Evolutionary conservation across 2,113 vertebrate species (phyloP).

Genomic region (Anarhynchus alexandrinus): DNA sequence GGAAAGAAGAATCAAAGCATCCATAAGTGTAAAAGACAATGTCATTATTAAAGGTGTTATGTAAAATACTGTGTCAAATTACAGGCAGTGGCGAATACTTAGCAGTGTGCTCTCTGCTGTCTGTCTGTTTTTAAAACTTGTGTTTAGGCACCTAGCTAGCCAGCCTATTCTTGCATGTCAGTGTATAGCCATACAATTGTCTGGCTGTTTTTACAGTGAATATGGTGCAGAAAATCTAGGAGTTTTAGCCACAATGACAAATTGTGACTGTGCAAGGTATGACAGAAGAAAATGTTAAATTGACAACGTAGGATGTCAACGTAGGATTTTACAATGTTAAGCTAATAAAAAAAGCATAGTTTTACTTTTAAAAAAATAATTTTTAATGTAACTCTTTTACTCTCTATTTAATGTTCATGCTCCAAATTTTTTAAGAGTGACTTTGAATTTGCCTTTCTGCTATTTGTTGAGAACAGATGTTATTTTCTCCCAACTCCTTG

Average conservation of each 20-base stretch:
- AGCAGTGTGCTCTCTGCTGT: neutral
- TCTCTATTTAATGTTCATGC: neutral
- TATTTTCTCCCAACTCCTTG: constrained; percentile 37
- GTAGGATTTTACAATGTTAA: too few species aligned
- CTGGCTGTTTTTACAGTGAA: neutral
- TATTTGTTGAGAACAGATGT: constrained; percentile 64
- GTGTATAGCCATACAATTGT: neutral
- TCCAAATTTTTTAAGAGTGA: constrained; percentile 48
- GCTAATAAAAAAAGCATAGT: neutral
- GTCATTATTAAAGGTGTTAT: neutral
- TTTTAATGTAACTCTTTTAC: neutral
- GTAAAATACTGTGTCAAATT: neutral
- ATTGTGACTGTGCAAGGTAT: neutral
- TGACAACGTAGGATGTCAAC: neutral
- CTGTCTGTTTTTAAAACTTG: neutral
- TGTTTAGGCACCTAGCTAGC: neutral
- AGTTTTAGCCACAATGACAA: neutral
- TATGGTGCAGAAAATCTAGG: neutral
- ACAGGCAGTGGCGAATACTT: neutral
- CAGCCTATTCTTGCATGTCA: neutral
- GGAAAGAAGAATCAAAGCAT: neutral
- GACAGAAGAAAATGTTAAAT: neutral
- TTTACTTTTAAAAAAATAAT: neutral
- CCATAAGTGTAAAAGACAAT: neutral
- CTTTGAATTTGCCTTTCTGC: constrained; percentile 42